Percentiles rank a stretch among this genome's conserved stretches.
phyloP scores from a whole-genome alignment of 1,140 invertebrate species.

The Micrasema longulum region DNA sequence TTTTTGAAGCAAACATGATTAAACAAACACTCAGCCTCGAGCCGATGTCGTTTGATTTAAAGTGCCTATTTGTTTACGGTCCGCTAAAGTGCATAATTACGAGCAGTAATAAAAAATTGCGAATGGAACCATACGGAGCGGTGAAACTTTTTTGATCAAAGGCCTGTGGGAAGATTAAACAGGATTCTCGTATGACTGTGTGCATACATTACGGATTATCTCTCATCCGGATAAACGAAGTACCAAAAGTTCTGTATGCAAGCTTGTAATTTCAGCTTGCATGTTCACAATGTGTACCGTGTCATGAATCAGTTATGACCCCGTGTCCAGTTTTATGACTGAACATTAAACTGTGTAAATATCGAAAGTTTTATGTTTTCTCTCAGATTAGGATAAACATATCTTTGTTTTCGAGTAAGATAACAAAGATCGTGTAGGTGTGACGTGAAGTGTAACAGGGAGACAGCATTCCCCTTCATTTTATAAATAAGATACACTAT shows the following conservation, averaged over 20 bases:
- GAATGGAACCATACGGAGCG: background rate
- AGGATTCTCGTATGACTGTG: no score
- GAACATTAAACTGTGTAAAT: no score
- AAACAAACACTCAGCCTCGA: background rate
- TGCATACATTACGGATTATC: no score
- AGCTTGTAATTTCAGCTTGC: no score
- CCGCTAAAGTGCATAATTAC: constrained; percentile 12
- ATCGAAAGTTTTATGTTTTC: no score
- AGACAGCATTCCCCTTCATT: background rate
- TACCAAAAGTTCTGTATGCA: no score
- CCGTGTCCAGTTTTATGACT: no score
- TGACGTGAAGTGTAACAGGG: constrained; percentile 5
- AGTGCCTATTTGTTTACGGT: background rate
- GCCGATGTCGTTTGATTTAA: constrained; percentile 1
- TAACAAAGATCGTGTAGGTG: background rate
- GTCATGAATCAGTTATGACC: background rate
- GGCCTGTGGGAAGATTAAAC: constrained; percentile 24
- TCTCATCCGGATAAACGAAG: no score
- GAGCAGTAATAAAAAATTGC: constrained; percentile 2
- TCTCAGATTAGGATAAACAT: no score
- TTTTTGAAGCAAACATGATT: no score
- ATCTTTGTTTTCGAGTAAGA: background rate
- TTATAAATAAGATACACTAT: constrained; percentile 21
- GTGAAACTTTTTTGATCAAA: constrained; percentile 25
- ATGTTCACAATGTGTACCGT: background rate